Conservation (phyloP, 2,113 vertebrate species). For the Delphinapterus leucas region DNA sequence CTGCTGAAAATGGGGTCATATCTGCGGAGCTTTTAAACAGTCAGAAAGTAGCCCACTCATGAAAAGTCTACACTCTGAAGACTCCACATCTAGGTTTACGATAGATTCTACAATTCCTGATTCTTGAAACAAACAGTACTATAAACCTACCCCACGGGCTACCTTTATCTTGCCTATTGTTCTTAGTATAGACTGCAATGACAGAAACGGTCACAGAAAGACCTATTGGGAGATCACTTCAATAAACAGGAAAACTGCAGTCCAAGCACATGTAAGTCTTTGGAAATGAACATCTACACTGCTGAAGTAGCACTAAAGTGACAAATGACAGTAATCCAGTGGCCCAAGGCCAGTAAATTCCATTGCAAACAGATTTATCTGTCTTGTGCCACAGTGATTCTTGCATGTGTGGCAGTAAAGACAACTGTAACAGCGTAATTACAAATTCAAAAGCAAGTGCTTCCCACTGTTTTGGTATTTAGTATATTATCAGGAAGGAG, state of each 20-base stretch:
- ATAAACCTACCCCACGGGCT: neutral
- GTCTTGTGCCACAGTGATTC: conserved; percentile 82
- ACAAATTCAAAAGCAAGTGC: conserved; percentile 53
- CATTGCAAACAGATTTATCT: conserved; percentile 87
- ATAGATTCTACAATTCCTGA: neutral
- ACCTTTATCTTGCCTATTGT: conserved; percentile 59
- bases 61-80: neutral
- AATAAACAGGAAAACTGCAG: conserved; percentile 88
- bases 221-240: neutral
- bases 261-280: conserved; percentile 90
- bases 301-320: conserved; percentile 92
- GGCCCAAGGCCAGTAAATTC: conserved; percentile 87
- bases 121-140: neutral
- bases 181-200: conserved; percentile 61
- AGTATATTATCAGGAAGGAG: neutral
- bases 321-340: conserved; percentile 91
- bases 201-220: conserved; percentile 75
- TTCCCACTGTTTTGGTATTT: conserved; percentile 25
- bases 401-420: conserved; percentile 75
- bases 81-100: neutral
- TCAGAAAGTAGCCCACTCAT: neutral
- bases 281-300: conserved; percentile 86
- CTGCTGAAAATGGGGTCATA: neutral
- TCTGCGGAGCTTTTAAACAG: neutral
- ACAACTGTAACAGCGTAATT: conserved; percentile 48